Conservation (phyloP, 1,140 invertebrate species). For the Danaus melanippus region DNA sequence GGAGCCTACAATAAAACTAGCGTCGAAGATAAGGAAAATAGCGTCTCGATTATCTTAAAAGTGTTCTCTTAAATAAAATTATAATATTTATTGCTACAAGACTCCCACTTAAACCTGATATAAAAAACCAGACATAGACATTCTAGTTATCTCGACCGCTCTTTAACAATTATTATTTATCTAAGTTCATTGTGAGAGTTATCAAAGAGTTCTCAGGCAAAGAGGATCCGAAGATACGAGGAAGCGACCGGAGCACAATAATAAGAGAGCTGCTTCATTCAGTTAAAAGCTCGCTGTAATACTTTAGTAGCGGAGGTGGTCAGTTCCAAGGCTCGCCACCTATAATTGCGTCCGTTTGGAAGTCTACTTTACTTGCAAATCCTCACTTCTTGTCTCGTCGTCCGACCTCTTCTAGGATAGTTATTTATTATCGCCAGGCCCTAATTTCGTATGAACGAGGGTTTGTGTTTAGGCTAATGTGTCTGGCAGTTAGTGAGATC, state of each 20-base stretch:
- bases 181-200: conserved; percentile 2
- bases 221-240: conserved; percentile 11
- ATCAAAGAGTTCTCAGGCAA: conserved; percentile 16
- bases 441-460: conserved; percentile 4
- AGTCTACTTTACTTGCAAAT: conserved; percentile 25
- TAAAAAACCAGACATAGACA: too few species aligned
- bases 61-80: too few species aligned
- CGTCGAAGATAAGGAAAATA: conserved; percentile 16
- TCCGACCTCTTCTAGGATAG: neutral
- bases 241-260: conserved; percentile 47
- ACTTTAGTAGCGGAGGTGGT: conserved; percentile 39
- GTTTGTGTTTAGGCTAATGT: conserved; percentile 5
- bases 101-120: too few species aligned
- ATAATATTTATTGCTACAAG: too few species aligned
- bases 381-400: conserved; percentile 19
- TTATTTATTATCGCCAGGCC: conserved; percentile 8
- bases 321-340: conserved; percentile 45
- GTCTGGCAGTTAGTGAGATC: conserved; percentile 24
- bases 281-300: conserved; percentile 45
- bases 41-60: too few species aligned
- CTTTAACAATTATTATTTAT: too few species aligned
- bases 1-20: conserved; percentile 53
- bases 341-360: conserved; percentile 61
- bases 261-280: conserved; percentile 57
- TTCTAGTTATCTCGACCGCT: too few species aligned